Evolutionary conservation across 2,113 vertebrate species (phyloP).

Genomic region (Boulengeromyrus knoepffleri): DNA sequence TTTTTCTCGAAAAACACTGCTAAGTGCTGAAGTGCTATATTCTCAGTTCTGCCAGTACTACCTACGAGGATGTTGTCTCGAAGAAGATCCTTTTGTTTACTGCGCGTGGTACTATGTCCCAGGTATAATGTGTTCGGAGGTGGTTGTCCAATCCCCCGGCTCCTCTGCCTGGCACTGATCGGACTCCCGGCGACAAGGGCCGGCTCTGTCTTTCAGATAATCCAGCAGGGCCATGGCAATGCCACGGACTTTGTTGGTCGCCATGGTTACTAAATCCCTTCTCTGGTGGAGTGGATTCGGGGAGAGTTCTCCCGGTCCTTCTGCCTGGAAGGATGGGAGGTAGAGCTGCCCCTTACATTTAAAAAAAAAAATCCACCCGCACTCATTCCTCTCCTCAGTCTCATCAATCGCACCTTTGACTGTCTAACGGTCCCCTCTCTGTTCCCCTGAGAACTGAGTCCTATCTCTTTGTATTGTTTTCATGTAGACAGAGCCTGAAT

Average conservation of each 20-base stretch:
- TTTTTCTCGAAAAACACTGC: not conserved
- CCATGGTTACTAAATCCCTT: constrained; percentile 32
- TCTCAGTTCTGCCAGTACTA: not conserved
- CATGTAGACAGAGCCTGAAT: not conserved
- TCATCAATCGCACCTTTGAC: not conserved
- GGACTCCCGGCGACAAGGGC: constrained; percentile 9
- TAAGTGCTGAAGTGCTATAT: not conserved
- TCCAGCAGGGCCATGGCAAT: constrained; percentile 17
- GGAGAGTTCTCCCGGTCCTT: constrained; percentile 11
- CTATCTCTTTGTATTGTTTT: not conserved
- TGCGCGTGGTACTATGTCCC: not conserved
- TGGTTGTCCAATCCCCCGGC: not conserved
- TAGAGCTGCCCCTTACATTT: not conserved
- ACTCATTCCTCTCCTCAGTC: not conserved
- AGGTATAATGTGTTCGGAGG: not conserved
- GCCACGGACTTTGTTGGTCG: constrained; percentile 26
- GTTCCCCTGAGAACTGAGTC: not conserved
- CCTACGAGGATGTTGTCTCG: not conserved
- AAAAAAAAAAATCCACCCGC: not conserved
- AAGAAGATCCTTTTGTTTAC: not conserved
- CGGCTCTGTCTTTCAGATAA: constrained; percentile 21
- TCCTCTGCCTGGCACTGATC: constrained; percentile 20
- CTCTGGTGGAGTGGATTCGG: constrained; percentile 12
- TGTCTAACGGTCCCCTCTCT: not conserved
- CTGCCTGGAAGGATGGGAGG: constrained; percentile 11